Evolutionary conservation across 2,888 invertebrate genomes (phyloP).

Genomic region (Acrocyrtus sp.): DNA sequence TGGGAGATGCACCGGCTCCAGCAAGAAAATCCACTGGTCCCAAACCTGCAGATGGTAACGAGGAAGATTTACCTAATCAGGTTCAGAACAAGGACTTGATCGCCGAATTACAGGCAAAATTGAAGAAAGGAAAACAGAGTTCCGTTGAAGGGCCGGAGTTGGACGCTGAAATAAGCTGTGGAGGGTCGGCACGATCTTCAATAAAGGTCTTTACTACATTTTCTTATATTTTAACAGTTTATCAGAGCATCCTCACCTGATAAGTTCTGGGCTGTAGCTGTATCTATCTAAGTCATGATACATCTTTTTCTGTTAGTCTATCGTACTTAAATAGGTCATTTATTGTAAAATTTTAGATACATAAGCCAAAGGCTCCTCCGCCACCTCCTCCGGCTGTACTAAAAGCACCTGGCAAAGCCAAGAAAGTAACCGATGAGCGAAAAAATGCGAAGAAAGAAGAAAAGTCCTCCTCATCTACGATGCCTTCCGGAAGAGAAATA

Average conservation of each 20-base stretch:
- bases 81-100: constrained; percentile 61
- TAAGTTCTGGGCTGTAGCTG: no score
- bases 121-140: constrained; percentile 56
- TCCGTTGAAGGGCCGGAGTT: no score
- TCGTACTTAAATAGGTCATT: no score
- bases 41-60: constrained; percentile 25
- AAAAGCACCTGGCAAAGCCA: constrained; percentile 43
- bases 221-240: no score
- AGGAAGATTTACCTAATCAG: constrained; percentile 59
- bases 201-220: no score
- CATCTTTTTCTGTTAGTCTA: no score
- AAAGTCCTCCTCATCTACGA: background rate
- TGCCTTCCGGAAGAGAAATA: constrained; percentile 7
- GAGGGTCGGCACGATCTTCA: constrained; percentile 32
- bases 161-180: background rate
- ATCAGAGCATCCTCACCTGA: no score
- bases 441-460: background rate
- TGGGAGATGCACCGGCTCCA: constrained; percentile 14
- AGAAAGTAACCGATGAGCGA: constrained; percentile 28
- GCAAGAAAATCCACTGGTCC: background rate
- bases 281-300: no score
- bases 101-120: constrained; percentile 61
- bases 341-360: constrained; percentile 52
- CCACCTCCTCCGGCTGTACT: constrained; percentile 59
- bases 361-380: constrained; percentile 61